Evolutionary conservation across 1,140 invertebrate genomes (phyloP).

Genomic region (Anastrepha ludens): DNA sequence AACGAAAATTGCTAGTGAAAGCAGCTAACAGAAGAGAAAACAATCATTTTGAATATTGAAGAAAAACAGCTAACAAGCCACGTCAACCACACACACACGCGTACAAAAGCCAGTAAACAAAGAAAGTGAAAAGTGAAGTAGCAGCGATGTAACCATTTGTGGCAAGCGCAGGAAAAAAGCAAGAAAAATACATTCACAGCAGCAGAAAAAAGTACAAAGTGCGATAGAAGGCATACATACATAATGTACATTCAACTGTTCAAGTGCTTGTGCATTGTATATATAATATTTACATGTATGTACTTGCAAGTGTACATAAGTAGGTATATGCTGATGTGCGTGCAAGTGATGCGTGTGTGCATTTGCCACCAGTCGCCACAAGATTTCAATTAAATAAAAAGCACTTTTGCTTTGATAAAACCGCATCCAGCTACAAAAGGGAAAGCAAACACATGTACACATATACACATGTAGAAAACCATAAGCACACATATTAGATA

Average conservation of each 20-base stretch:
- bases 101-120: neutral
- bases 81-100: neutral
- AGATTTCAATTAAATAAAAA: constrained; percentile 55
- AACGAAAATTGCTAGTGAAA: neutral
- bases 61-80: neutral
- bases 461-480: neutral
- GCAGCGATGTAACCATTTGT: neutral
- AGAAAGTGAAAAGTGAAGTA: constrained; percentile 16
- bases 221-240: neutral
- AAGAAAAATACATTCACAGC: neutral
- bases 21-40: neutral
- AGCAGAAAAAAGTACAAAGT: constrained; percentile 1
- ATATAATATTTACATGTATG: neutral
- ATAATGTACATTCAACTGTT: too few species aligned
- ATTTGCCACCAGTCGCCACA: neutral
- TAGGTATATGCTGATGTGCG: neutral
- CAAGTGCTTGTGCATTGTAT: neutral
- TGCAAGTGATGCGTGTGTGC: neutral
- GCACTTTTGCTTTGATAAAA: constrained; percentile 31
- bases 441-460: neutral
- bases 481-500: too few species aligned
- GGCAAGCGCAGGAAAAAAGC: neutral
- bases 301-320: neutral
- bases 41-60: neutral
- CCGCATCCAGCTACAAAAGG: neutral